Conservation (phyloP, 2,797 vertebrate genomes). For the Steatocranus sp. region DNA sequence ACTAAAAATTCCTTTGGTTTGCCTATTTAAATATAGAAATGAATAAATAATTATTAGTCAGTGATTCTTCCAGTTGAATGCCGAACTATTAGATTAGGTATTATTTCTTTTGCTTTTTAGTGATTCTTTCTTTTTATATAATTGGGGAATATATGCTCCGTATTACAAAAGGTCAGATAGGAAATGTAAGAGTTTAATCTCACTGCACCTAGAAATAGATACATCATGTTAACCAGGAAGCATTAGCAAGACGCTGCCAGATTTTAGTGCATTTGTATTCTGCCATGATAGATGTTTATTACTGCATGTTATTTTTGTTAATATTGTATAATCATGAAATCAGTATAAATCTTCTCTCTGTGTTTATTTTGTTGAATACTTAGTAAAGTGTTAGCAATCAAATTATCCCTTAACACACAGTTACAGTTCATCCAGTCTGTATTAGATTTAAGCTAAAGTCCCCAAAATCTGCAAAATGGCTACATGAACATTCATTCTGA, state of each 20-base stretch:
- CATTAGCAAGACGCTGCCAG: neutral
- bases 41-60: neutral
- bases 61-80: neutral
- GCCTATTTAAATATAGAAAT: neutral
- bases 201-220: neutral
- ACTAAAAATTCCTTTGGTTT: neutral
- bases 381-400: neutral
- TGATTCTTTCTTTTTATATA: neutral
- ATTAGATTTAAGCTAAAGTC: neutral
- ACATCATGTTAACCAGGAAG: neutral
- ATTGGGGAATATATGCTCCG: neutral
- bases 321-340: neutral
- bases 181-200: neutral
- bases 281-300: neutral
- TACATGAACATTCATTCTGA: neutral
- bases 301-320: neutral
- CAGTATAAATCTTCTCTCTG: neutral
- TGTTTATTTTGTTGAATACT: neutral
- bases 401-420: neutral
- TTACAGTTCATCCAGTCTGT: neutral
- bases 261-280: neutral
- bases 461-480: neutral
- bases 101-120: neutral
- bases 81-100: neutral
- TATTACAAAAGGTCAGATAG: neutral